These are phyloP conservation scores for Ladona fulva DNA, from an alignment of 1,140 invertebrate species.

Conservation along the genomic window DNA sequence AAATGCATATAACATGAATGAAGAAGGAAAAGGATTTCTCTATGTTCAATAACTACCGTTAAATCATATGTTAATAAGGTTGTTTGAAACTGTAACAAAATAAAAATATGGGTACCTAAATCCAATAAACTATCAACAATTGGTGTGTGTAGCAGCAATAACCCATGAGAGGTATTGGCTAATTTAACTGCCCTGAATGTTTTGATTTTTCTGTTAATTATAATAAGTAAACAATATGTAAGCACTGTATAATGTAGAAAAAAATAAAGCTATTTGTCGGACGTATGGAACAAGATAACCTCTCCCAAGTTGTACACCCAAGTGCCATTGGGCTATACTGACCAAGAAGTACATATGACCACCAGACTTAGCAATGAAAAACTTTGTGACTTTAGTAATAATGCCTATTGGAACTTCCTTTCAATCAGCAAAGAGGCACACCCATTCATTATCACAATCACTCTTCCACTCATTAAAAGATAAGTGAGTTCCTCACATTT, in stretches of 20 bases:
- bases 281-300: slow-evolving; percentile 4
- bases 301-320: slow-evolving; percentile 7
- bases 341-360: slow-evolving; percentile 9
- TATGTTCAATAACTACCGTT: slow-evolving; percentile 6
- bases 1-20: neutral
- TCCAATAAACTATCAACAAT: neutral
- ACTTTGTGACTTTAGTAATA: slow-evolving; percentile 5
- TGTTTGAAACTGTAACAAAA: neutral
- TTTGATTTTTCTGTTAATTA: slow-evolving; percentile 6
- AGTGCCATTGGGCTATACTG: neutral
- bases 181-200: neutral
- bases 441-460: slow-evolving; percentile 1
- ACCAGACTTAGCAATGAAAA: slow-evolving; percentile 4
- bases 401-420: neutral
- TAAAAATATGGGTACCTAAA: slow-evolving; percentile 7
- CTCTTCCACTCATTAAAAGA: neutral
- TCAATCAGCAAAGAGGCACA: slow-evolving; percentile 4
- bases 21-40: neutral
- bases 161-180: neutral
- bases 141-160: neutral
- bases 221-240: slow-evolving; percentile 11
- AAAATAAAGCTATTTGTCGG: slow-evolving; percentile 10
- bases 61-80: neutral
- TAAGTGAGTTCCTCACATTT: slow-evolving; percentile 1
- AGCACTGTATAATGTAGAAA: slow-evolving; percentile 9